phyloP scores from a whole-genome alignment of 2,113 vertebrate species.

The Saguinus midas region DNA sequence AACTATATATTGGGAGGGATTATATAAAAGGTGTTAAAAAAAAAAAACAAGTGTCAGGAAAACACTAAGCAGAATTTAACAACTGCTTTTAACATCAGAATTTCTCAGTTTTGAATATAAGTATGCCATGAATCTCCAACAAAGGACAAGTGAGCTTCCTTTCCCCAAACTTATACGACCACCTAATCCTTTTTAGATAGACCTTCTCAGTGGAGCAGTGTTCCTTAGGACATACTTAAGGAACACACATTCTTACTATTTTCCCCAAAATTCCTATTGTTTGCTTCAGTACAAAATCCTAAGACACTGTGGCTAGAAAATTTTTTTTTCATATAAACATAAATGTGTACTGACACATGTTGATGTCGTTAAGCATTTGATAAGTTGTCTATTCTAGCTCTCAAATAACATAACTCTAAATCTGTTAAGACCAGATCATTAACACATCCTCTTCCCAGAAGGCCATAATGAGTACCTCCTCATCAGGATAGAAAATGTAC shows the following conservation, averaged over 20 bases:
- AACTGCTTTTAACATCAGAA: neutral
- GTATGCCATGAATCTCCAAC: neutral
- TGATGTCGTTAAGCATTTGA: neutral
- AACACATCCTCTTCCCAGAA: neutral
- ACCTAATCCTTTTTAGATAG: neutral
- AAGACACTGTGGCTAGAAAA: slow-evolving; percentile 5
- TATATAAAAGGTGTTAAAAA: neutral
- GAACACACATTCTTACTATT: neutral
- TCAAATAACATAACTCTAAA: neutral
- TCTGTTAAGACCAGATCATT: neutral
- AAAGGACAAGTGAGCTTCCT: neutral
- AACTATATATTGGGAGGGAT: neutral
- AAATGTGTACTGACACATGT: neutral
- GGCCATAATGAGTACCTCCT: neutral
- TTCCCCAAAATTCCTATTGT: neutral
- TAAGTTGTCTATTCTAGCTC: neutral
- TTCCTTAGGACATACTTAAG: neutral
- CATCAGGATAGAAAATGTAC: neutral
- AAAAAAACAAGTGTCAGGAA: neutral
- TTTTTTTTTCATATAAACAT: neutral
- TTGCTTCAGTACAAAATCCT: neutral
- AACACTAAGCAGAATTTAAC: neutral
- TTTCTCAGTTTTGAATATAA: neutral
- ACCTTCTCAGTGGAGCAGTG: neutral
- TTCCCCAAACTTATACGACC: neutral